Percentiles rank a stretch among this genome's conserved stretches.
Evolutionary conservation across 2,113 vertebrate genomes (phyloP).

Genomic region (Aegithalos caudatus): DNA sequence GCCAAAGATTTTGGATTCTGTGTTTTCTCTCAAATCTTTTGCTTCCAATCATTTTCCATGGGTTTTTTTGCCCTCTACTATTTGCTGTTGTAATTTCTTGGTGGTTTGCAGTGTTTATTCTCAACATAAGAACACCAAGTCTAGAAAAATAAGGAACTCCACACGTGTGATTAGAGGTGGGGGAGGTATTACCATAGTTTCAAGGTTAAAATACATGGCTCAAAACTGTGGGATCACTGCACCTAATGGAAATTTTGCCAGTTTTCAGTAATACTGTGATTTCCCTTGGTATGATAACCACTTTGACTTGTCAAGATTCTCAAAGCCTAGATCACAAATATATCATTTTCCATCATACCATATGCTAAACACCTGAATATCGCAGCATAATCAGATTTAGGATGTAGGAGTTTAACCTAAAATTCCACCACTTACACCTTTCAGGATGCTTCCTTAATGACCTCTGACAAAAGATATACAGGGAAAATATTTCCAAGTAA

Average conservation of each 20-base stretch:
- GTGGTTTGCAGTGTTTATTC: not conserved
- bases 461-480: not conserved
- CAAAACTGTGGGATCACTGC: not conserved
- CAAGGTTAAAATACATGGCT: not conserved
- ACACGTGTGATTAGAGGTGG: not conserved
- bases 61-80: not conserved
- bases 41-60: not conserved
- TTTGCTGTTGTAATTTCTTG: not conserved
- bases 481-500: not conserved
- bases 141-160: not conserved
- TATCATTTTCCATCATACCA: not conserved
- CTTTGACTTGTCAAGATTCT: not conserved
- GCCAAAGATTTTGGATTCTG: not conserved
- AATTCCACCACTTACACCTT: not conserved
- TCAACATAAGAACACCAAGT: not conserved
- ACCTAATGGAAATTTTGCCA: not conserved
- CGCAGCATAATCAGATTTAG: not conserved
- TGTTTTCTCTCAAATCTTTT: not conserved
- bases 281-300: not conserved
- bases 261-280: not conserved
- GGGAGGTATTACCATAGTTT: not conserved
- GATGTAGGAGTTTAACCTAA: not conserved
- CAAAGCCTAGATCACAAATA: not conserved
- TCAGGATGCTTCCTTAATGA: not conserved
- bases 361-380: not conserved